Evolutionary conservation across 2,888 invertebrate genomes (phyloP).

Genomic region (Dexiosoma caninum): DNA sequence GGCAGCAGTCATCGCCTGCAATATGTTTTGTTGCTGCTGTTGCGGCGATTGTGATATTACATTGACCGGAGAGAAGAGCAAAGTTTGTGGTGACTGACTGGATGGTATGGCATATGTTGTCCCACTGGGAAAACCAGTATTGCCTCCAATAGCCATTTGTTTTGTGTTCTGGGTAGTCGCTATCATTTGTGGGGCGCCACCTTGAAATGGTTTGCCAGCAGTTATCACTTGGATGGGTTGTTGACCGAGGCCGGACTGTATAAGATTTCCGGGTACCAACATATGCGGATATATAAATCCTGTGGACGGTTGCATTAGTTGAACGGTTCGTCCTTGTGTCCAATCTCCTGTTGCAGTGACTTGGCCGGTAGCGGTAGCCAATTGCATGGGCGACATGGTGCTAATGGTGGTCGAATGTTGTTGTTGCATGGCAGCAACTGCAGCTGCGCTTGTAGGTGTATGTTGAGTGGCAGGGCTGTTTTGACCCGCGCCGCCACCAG

Average conservation of each 20-base stretch:
- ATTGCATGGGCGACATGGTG: constrained; percentile 87
- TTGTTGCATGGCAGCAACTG: constrained; percentile 73
- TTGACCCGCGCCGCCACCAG: constrained; percentile 70
- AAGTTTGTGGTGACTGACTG: constrained; percentile 87
- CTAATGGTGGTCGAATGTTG: constrained; percentile 82
- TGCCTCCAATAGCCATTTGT: constrained; percentile 80
- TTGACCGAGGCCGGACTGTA: constrained; percentile 79
- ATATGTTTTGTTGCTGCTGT: constrained; percentile 78
- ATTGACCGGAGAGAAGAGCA: constrained; percentile 82
- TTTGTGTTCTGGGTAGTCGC: constrained; percentile 83
- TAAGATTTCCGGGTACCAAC: constrained; percentile 88
- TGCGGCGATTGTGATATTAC: constrained; percentile 76
- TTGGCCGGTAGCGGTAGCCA: constrained; percentile 80
- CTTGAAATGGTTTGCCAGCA: constrained; percentile 90
- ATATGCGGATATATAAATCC: constrained; percentile 88
- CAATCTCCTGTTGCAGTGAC: constrained; percentile 82
- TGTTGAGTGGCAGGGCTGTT: constrained; percentile 78
- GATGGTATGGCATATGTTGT: constrained; percentile 89
- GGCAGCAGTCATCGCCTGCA: constrained; percentile 73
- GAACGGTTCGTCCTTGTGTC: constrained; percentile 86
- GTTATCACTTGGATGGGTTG: constrained; percentile 81
- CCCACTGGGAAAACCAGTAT: constrained; percentile 74
- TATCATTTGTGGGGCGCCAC: constrained; percentile 90
- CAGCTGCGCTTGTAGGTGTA: constrained; percentile 72
- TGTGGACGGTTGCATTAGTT: constrained; percentile 85